Evolutionary conservation across 2,113 vertebrate species (phyloP).

Genomic region (Gambusia affinis): DNA sequence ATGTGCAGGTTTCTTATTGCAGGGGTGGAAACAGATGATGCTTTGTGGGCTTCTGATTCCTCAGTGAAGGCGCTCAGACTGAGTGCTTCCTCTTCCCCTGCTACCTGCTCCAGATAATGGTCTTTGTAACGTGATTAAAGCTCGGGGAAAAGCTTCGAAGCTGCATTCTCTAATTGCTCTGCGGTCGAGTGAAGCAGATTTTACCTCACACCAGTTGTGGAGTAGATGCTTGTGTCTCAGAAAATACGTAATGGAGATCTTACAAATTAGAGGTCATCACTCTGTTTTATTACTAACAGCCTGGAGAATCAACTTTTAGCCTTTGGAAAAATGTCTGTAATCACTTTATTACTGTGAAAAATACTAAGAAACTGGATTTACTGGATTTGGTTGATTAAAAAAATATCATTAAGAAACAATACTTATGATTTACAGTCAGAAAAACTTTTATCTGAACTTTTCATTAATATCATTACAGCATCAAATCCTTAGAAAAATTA

Average conservation of each 20-base stretch:
- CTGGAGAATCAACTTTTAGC: not conserved
- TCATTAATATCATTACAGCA: not conserved
- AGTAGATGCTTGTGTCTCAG: not conserved
- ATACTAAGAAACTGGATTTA: not conserved
- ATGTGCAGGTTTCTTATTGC: conserved; percentile 57
- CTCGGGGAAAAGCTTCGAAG: conserved; percentile 44
- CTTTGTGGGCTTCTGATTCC: conserved; percentile 33
- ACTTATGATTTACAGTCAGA: not conserved
- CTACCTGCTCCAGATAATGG: conserved; percentile 59
- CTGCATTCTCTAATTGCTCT: conserved; percentile 17
- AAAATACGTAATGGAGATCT: conserved; percentile 18
- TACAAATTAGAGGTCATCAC: conserved; percentile 4
- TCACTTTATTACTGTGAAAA: not conserved
- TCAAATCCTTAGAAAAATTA: not conserved
- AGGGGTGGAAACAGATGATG: not conserved
- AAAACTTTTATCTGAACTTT: not conserved
- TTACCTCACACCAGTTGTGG: conserved; percentile 25
- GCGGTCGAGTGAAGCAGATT: conserved; percentile 24
- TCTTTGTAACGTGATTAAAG: conserved; percentile 66
- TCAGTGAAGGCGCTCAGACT: conserved; percentile 37
- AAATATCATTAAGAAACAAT: not conserved
- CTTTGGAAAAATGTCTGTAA: not conserved
- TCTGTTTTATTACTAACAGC: not conserved
- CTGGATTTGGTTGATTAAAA: not conserved
- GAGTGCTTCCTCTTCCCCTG: conserved; percentile 55